These are phyloP conservation scores for Heterotis niloticus DNA, from an alignment of 2,113 vertebrate species.

Conservation along the genomic window DNA sequence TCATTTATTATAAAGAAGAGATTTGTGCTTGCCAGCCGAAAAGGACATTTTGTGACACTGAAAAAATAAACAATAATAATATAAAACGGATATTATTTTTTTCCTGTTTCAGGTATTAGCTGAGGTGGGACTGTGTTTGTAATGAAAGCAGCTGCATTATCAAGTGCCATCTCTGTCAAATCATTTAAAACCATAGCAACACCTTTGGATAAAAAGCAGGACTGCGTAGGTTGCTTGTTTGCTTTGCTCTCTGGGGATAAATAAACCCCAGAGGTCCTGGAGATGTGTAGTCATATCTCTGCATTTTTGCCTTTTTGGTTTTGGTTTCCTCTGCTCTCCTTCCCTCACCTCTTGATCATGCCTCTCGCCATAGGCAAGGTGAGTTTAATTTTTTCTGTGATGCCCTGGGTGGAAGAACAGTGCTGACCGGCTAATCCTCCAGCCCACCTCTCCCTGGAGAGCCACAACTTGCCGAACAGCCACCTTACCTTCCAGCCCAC, in stretches of 20 bases:
- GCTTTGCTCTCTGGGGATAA: not conserved
- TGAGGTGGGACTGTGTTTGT: not conserved
- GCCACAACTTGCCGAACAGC: slow-evolving; percentile 23
- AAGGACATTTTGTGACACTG: not conserved
- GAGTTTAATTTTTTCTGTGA: not conserved
- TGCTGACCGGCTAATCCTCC: not conserved
- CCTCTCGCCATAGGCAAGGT: no score
- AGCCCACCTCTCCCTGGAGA: not conserved
- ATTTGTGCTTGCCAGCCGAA: not conserved
- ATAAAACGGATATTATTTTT: not conserved
- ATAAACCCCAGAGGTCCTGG: no score
- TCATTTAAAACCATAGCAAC: slow-evolving; percentile 16
- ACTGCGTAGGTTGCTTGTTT: not conserved
- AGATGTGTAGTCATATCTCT: no score
- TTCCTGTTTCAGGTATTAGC: not conserved
- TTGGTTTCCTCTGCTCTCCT: no score
- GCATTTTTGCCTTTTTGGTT: no score
- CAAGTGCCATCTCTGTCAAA: not conserved
- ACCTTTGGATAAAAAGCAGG: not conserved
- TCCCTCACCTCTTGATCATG: no score
- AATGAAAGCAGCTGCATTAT: not conserved
- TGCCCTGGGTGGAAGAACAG: not conserved
- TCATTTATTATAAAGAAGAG: not conserved
- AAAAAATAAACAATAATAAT: not conserved
- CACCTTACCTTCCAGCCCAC: slow-evolving; percentile 32